Conservation (phyloP, 2,888 invertebrate species). For the Diabrotica balteata region DNA sequence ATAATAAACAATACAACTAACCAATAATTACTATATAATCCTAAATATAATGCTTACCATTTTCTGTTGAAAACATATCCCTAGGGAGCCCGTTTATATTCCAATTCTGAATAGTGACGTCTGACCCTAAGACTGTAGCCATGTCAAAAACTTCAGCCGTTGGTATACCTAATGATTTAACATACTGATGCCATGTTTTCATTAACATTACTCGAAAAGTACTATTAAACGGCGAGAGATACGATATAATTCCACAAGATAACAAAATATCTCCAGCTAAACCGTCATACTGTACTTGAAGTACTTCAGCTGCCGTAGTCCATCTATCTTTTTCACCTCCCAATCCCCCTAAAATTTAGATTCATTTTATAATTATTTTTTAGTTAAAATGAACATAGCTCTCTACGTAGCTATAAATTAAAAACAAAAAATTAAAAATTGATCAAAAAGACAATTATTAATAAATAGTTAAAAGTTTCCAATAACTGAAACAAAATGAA, state of each 20-base stretch:
- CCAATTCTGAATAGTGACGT: constrained; percentile 88
- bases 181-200: constrained; percentile 75
- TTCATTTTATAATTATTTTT: no score
- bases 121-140: constrained; percentile 78
- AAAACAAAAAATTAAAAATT: no score
- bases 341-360: constrained; percentile 37
- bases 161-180: constrained; percentile 73
- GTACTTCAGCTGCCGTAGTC: constrained; percentile 77
- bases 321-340: constrained; percentile 90
- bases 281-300: constrained; percentile 79
- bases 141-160: constrained; percentile 78
- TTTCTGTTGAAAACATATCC: constrained; percentile 84
- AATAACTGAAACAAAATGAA: no score
- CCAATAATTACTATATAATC: background rate
- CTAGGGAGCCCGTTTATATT: constrained; percentile 81
- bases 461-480: no score
- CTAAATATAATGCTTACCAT: constrained; percentile 58
- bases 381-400: no score
- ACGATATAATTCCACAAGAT: constrained; percentile 88
- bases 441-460: no score
- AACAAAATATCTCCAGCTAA: constrained; percentile 89
- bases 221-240: constrained; percentile 85
- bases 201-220: constrained; percentile 69
- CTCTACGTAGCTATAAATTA: no score
- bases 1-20: background rate